Base-by-base conservation (phyloP, 2,888 invertebrate species). In the Aethes cnicana region DNA sequence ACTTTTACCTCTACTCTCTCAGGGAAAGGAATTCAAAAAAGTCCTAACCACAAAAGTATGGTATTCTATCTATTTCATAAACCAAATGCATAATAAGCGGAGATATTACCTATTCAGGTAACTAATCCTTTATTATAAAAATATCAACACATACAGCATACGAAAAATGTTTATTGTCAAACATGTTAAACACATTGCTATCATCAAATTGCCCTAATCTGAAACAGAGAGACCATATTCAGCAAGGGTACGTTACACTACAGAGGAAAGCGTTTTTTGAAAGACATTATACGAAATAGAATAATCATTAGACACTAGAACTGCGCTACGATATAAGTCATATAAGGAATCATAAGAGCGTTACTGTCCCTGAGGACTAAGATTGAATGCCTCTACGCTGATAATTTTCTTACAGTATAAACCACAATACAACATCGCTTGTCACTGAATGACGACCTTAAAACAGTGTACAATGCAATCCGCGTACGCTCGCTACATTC, bases 401-500 rank as follows among this genome's bases (percentile, higher is more conserved):
- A 26, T 26, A 4, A 25, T 25, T 25, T 25, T n/a, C 26, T 26
- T 26, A 26, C 9, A 25, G 11, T 9, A 26, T 3, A 26, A 26
- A 23, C 4, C 8, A 2, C n/a, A 1, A 11, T 14, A 3, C 16
- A 23, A 23, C 17, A 20, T 9, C 20, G 21, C 39, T 23, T 41
- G 5, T 12, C 20, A 39, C 39, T 11, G 11, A 17, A 30, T 21
- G 25, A 9, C 12, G 26, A 4, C 39, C 39, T n/a, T 44, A 30
- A 36, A n/a, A 4, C 32, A 17, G 11, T 28, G 23, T 12, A 50
- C 42, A 56, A 50, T 66, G 66, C 69, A 74, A 75, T 70, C 68
- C 68, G 69, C 72, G 69, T 64, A 69, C 57, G 57, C 54, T 59
- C 64, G 63, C 62, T 46, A 64, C 69, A 69, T 68, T 50, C 61